Evolutionary conservation across 1,140 invertebrate genomes (phyloP).

Genomic region (Drosophila bocqueti): DNA sequence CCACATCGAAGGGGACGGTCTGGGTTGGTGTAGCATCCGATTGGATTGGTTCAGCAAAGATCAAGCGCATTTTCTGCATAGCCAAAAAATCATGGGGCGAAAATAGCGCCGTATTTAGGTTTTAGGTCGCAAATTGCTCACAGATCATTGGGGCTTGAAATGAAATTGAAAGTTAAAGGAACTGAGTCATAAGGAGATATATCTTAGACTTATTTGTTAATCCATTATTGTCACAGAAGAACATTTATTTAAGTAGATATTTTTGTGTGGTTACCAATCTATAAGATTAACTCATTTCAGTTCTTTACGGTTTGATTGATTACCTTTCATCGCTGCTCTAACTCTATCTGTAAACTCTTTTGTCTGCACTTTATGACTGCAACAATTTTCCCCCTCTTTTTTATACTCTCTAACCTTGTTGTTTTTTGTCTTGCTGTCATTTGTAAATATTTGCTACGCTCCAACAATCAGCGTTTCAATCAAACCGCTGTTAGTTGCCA

Average conservation of each 20-base stretch:
- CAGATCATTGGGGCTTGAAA: constrained; percentile 1
- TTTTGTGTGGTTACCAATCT: too few relatives aligned
- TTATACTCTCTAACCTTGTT: constrained; percentile 2
- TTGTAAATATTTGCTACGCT: constrained; percentile 60
- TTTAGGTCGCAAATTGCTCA: constrained; percentile 36
- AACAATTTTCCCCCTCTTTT: constrained; percentile 18
- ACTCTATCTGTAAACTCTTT: constrained; percentile 36
- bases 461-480: constrained; percentile 59
- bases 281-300: too few relatives aligned
- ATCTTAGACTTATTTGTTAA: neutral
- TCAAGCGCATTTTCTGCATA: constrained; percentile 37
- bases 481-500: constrained; percentile 44
- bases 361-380: constrained; percentile 22
- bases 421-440: constrained; percentile 42
- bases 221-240: neutral
- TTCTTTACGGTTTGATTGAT: neutral
- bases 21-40: constrained; percentile 8
- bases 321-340: neutral
- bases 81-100: constrained; percentile 22
- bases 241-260: too few relatives aligned
- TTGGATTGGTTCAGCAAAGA: constrained; percentile 31
- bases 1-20: constrained; percentile 11
- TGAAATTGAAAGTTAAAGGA: neutral
- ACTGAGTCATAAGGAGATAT: neutral
- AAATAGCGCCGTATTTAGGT: constrained; percentile 45